Conservation (phyloP, 2,113 vertebrate species). For the Gobius niger region DNA sequence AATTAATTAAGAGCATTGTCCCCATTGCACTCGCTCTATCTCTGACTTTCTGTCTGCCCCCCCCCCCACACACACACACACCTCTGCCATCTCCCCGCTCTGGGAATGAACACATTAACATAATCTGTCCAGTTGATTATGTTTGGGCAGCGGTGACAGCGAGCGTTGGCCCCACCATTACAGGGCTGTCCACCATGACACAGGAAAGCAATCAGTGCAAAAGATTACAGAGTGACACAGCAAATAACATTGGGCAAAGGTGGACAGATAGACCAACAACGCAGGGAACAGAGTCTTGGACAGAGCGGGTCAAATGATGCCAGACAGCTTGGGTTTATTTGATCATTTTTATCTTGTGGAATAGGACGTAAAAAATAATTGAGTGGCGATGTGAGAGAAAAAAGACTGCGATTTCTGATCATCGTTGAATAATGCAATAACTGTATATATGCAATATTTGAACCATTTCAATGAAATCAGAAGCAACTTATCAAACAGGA, state of each 20-base stretch:
- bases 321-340: not conserved
- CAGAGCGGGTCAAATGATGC: conserved; percentile 27
- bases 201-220: conserved; percentile 57
- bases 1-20: not conserved
- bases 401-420: too few species aligned
- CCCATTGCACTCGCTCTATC: not conserved
- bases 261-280: conserved; percentile 21
- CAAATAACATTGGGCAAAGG: conserved; percentile 57
- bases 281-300: conserved; percentile 3
- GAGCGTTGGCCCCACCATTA: conserved; percentile 39
- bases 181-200: conserved; percentile 46
- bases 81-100: conserved; percentile 19
- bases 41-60: not conserved
- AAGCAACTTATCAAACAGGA: too few species aligned
- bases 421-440: too few species aligned
- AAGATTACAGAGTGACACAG: conserved; percentile 58
- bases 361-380: too few species aligned
- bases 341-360: too few species aligned
- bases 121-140: conserved; percentile 65
- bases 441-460: too few species aligned
- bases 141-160: conserved; percentile 59
- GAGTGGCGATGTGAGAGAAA: too few species aligned
- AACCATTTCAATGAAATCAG: too few species aligned
- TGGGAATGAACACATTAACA: conserved; percentile 43
- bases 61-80: not conserved